Conservation (phyloP, 2,888 invertebrate genomes). For the Eulithis testata region DNA sequence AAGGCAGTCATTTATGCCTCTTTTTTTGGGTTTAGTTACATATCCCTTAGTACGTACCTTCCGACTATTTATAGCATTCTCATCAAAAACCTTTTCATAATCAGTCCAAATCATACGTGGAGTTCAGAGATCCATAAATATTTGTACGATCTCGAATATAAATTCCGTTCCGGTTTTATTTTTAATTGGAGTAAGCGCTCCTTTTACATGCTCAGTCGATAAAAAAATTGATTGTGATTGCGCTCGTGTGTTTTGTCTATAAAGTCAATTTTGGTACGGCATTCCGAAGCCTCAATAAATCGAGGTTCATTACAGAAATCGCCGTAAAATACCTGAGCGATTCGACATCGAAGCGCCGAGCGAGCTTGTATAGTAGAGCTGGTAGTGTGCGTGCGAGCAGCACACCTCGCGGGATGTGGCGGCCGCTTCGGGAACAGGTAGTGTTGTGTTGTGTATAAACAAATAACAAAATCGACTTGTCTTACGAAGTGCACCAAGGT, state of each 20-base stretch:
- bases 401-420: constrained; percentile 44
- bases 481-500: constrained; percentile 80
- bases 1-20: constrained; percentile 73
- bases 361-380: constrained; percentile 41
- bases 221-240: constrained; percentile 65
- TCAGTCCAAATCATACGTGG: constrained; percentile 40
- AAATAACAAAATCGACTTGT: constrained; percentile 84
- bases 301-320: constrained; percentile 80
- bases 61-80: constrained; percentile 55
- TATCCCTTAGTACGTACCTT: constrained; percentile 60
- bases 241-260: constrained; percentile 69
- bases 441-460: constrained; percentile 83
- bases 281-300: constrained; percentile 75
- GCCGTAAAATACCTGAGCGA: constrained; percentile 78
- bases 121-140: constrained; percentile 55
- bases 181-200: constrained; percentile 63
- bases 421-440: constrained; percentile 69
- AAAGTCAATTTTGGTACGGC: constrained; percentile 69
- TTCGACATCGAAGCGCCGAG: constrained; percentile 65
- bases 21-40: constrained; percentile 71
- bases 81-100: constrained; percentile 49
- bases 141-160: constrained; percentile 61
- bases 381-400: constrained; percentile 47
- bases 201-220: constrained; percentile 57
- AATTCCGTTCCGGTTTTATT: constrained; percentile 63